phyloP scores from a whole-genome alignment of 2,797 vertebrate species.

The Xenops minutus region DNA sequence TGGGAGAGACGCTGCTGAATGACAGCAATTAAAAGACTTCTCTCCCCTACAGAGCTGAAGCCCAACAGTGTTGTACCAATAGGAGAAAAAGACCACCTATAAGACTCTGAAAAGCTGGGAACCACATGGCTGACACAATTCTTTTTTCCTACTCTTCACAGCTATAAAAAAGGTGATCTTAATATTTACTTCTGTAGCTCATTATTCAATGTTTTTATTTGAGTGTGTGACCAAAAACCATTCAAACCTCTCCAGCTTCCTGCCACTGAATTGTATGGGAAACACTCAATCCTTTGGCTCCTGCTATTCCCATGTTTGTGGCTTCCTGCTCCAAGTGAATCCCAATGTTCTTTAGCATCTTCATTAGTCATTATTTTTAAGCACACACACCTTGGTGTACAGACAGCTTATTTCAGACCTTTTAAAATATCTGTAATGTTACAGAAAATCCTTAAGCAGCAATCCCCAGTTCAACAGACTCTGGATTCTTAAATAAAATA shows the following conservation, averaged over 20 bases:
- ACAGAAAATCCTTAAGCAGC: background rate
- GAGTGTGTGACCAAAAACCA: background rate
- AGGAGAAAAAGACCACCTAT: accelerated
- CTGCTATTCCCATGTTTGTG: background rate
- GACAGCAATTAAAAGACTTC: background rate
- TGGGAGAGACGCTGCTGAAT: background rate
- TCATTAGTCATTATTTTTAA: background rate
- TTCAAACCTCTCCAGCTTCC: background rate
- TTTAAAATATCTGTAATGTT: background rate
- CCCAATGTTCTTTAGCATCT: background rate
- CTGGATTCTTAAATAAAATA: background rate
- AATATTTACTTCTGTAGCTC: background rate
- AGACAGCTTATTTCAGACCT: background rate
- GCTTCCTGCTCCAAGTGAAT: background rate
- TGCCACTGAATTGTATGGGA: background rate
- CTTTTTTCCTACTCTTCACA: background rate
- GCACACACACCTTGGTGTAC: background rate
- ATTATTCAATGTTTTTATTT: background rate
- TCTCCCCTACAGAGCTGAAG: background rate
- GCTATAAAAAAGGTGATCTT: background rate
- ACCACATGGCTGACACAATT: background rate
- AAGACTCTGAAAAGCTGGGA: background rate
- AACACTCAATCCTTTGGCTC: background rate
- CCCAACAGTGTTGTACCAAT: background rate
- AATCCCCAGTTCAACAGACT: background rate